These are phyloP conservation scores for Gila orcuttii DNA, from an alignment of 2,113 vertebrate species.

Conservation along the genomic window DNA sequence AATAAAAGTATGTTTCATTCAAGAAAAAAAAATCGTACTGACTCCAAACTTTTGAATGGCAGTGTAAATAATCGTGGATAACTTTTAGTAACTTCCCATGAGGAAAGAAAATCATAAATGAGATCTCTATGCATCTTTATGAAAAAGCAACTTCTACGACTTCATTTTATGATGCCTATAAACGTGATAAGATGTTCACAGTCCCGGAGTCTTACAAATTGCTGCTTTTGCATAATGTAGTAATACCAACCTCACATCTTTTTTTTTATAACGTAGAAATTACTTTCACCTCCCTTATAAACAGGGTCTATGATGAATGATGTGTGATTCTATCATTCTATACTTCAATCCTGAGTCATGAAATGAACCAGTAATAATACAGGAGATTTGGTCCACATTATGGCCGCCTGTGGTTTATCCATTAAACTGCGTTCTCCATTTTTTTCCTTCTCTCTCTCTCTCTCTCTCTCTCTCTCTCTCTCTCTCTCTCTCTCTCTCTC, in stretches of 20 bases:
- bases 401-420: conserved; percentile 45
- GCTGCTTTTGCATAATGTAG: conserved; percentile 16
- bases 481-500: conserved; percentile 19
- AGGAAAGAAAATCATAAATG: background rate
- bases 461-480: conserved; percentile 19
- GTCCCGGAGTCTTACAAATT: background rate
- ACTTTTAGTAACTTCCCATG: background rate
- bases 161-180: background rate
- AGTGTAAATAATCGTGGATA: background rate
- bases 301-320: background rate
- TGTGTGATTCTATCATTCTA: background rate
- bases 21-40: too few species aligned
- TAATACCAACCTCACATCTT: background rate
- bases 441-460: background rate
- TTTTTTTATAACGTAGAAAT: conserved; percentile 14
- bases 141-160: background rate
- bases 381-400: conserved; percentile 11
- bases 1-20: too few species aligned
- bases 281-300: conserved; percentile 9
- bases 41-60: background rate
- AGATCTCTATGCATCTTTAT: background rate
- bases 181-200: conserved; percentile 9
- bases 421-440: background rate
- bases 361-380: conserved; percentile 53
- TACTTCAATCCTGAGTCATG: conserved; percentile 18